Percentiles rank a stretch among this genome's conserved stretches.
These are phyloP conservation scores for Heliconius hortense DNA, from an alignment of 2,888 invertebrate species.

Conservation along the genomic window DNA sequence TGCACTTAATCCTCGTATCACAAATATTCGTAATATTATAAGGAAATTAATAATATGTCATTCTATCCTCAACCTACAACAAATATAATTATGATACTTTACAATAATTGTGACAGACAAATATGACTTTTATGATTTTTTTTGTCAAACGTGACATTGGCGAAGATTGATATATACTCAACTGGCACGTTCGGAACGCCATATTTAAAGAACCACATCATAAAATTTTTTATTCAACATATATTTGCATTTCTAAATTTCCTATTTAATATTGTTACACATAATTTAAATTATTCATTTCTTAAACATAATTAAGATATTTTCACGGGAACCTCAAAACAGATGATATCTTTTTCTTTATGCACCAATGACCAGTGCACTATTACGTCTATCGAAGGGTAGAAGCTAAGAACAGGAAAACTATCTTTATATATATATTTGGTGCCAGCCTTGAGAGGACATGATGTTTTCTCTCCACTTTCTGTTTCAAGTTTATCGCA, in stretches of 20 bases:
- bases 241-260: neutral
- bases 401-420: constrained; percentile 78
- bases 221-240: neutral
- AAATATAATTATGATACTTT: neutral
- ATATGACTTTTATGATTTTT: neutral
- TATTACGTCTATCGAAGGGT: constrained; percentile 75
- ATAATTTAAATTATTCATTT: neutral
- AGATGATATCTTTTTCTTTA: constrained; percentile 74
- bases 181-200: no score
- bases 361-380: constrained; percentile 85
- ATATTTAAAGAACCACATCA: neutral
- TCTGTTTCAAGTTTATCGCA: constrained; percentile 83
- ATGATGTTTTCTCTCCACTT: constrained; percentile 82
- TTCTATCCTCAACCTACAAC: constrained; percentile 2
- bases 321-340: constrained; percentile 87
- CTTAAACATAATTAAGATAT: constrained; percentile 58
- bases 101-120: neutral
- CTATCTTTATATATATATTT: constrained; percentile 86
- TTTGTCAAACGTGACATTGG: no score
- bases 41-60: neutral
- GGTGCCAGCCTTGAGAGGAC: constrained; percentile 86
- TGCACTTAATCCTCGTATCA: neutral
- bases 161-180: no score
- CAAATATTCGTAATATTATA: no score
- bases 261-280: neutral